These are phyloP conservation scores for Ypsolopha scabrella DNA, from an alignment of 2,888 invertebrate species.

Conservation along the genomic window DNA sequence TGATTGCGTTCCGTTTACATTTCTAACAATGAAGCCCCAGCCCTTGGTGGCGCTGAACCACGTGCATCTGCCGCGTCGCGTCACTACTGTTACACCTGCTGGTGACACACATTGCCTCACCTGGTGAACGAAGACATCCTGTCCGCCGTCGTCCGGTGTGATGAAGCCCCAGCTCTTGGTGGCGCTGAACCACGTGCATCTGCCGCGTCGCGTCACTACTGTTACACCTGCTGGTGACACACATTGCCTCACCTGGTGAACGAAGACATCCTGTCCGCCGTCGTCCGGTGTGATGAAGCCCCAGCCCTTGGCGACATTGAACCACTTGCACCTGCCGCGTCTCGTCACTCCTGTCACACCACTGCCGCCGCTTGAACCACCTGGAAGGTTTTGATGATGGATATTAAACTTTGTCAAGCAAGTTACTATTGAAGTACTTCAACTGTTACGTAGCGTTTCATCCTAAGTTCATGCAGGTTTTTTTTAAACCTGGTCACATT, in stretches of 20 bases:
- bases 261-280: constrained; percentile 91
- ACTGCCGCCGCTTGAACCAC: constrained; percentile 29
- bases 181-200: too few species aligned
- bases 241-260: constrained; percentile 82
- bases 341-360: constrained; percentile 72
- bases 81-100: constrained; percentile 76
- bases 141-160: constrained; percentile 89
- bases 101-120: constrained; percentile 52
- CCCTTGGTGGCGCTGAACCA: constrained; percentile 97
- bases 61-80: constrained; percentile 86
- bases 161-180: constrained; percentile 95
- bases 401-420: too few species aligned
- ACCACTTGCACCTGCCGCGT: constrained; percentile 93
- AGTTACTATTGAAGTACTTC: too few species aligned
- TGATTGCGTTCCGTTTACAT: too few species aligned
- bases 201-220: too few species aligned
- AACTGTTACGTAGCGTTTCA: too few species aligned
- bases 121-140: constrained; percentile 96
- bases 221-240: constrained; percentile 3
- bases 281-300: constrained; percentile 94
- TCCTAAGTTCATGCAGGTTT: too few species aligned
- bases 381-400: constrained; percentile 23
- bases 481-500: too few species aligned
- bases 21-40: constrained; percentile 96
- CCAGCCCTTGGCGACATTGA: constrained; percentile 96